These are phyloP conservation scores for Eulacestoma nigropectus DNA, from an alignment of 2,113 vertebrate genomes.

Conservation along the genomic window DNA sequence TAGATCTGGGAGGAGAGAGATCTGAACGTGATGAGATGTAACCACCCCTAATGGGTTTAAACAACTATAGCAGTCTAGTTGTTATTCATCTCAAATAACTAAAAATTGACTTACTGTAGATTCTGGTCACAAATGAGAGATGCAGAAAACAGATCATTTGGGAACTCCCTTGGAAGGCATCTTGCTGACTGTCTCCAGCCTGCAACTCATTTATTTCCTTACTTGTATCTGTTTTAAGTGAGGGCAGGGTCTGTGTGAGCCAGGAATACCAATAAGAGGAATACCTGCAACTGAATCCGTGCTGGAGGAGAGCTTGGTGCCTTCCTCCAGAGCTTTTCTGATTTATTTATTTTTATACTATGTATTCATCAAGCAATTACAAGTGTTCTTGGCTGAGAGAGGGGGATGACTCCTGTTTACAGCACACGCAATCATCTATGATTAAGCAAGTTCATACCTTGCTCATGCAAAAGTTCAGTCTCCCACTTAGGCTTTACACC, in stretches of 20 bases:
- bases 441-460: slow-evolving; percentile 1
- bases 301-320: neutral
- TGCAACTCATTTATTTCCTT: neutral
- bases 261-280: neutral
- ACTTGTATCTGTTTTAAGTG: neutral
- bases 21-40: neutral
- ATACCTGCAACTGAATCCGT: neutral
- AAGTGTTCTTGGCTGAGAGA: neutral
- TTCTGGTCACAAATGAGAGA: neutral
- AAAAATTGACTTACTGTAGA: neutral
- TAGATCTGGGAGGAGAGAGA: neutral
- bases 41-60: neutral
- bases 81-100: neutral
- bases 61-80: neutral
- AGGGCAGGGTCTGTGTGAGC: neutral
- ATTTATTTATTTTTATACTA: neutral
- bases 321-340: neutral
- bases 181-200: neutral
- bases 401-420: slow-evolving; percentile 13
- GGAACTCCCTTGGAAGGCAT: neutral
- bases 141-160: neutral
- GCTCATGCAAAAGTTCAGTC: neutral
- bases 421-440: neutral
- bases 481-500: neutral
- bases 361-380: neutral